Conservation (phyloP, 2,797 vertebrate genomes). For the Diglossa cyanea region DNA sequence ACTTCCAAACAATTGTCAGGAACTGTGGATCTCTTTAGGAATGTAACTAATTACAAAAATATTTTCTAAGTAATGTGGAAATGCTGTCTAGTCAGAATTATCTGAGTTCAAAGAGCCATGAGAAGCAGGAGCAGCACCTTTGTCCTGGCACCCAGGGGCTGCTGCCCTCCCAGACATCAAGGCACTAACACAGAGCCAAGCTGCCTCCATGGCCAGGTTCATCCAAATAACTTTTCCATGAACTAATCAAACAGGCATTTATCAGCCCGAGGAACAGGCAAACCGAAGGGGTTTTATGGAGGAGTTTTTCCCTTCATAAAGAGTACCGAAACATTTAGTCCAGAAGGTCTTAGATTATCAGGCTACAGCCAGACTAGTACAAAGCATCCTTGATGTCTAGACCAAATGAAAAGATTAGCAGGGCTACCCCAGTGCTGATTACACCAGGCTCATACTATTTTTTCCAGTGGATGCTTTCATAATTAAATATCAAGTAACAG, state of each 20-base stretch:
- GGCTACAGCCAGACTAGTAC: background rate
- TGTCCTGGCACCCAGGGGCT: background rate
- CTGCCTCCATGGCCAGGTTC: background rate
- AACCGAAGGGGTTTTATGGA: background rate
- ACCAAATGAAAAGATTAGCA: slow-evolving; percentile 48
- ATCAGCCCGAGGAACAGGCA: background rate
- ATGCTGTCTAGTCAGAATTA: background rate
- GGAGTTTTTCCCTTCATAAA: slow-evolving; percentile 11
- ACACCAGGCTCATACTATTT: slow-evolving; percentile 4
- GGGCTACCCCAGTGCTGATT: slow-evolving; percentile 24
- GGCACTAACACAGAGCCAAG: background rate
- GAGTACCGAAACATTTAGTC: background rate
- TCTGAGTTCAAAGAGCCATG: background rate
- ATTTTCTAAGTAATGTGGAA: background rate
- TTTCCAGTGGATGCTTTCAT: slow-evolving; percentile 41
- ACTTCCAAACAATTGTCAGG: background rate
- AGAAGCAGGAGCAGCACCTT: background rate
- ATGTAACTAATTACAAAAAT: background rate
- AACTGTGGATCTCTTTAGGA: background rate
- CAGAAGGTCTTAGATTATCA: slow-evolving; percentile 41
- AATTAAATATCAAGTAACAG: slow-evolving; percentile 49
- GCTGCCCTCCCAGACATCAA: background rate
- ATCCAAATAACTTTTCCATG: slow-evolving; percentile 20
- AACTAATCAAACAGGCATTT: background rate
- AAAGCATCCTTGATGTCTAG: slow-evolving; percentile 53